Evolutionary conservation across 2,113 vertebrate genomes (phyloP).

Genomic region (Nipponia nippon): DNA sequence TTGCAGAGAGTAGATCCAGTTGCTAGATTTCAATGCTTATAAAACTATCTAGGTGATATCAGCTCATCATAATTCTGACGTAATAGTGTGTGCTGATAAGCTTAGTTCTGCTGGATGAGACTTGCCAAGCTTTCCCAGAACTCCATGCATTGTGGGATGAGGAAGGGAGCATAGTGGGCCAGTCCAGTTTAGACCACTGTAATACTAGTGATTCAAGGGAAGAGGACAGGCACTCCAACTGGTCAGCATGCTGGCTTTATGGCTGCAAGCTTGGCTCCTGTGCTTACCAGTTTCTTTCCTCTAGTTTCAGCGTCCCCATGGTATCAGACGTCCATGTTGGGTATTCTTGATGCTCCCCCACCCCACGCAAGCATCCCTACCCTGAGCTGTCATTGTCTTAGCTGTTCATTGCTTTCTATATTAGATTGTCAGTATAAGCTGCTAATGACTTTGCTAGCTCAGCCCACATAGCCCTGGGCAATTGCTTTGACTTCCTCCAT

Average conservation of each 20-base stretch:
- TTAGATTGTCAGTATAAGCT: background rate
- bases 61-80: background rate
- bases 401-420: background rate
- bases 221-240: background rate
- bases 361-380: rapidly evolving
- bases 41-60: background rate
- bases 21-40: background rate
- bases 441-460: background rate
- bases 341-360: background rate
- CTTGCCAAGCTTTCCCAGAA: background rate
- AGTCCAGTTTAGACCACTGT: background rate
- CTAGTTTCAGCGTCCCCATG: background rate
- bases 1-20: background rate
- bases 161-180: rapidly evolving
- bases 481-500: constrained; percentile 19
- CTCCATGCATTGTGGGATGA: rapidly evolving
- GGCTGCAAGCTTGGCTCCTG: background rate
- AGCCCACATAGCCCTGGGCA: background rate
- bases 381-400: background rate
- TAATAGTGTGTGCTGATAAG: background rate
- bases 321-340: background rate
- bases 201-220: background rate
- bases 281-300: background rate
- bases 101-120: background rate
- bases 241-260: rapidly evolving